Percentiles rank a stretch among this genome's conserved stretches.
Conservation (phyloP, 92 coral and sea anemone genomes). For the Plumapathes pennacea region DNA sequence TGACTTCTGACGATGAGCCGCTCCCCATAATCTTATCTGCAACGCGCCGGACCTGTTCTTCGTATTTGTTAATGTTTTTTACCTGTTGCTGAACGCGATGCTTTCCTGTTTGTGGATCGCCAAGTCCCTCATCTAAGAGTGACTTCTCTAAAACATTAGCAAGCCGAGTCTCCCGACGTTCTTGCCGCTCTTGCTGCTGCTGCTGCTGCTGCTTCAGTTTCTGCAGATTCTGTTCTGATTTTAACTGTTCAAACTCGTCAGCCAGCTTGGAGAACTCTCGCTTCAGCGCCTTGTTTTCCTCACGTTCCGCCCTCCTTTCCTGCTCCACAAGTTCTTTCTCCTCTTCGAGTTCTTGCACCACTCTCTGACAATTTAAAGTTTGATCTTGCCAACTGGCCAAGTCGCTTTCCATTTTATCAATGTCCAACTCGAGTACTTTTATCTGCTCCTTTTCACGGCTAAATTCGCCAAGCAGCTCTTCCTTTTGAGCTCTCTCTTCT, state of each 20-base stretch:
- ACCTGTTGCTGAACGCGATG: slow-evolving; percentile 19
- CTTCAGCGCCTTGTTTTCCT: slow-evolving; percentile 6
- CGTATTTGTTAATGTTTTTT: slow-evolving; percentile 71
- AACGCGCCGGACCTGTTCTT: slow-evolving; percentile 78
- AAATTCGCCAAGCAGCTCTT: slow-evolving; percentile 3
- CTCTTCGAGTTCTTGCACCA: slow-evolving; percentile 41
- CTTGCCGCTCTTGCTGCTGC: slow-evolving; percentile 8
- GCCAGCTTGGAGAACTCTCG: slow-evolving; percentile 28
- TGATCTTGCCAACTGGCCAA: slow-evolving; percentile 22
- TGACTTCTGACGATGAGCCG: slow-evolving; percentile 20
- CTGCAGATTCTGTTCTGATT: slow-evolving; percentile 21
- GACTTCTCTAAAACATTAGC: no score
- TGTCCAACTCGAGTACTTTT: slow-evolving; percentile 5
- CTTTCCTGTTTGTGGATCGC: no score
- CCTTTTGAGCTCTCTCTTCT: slow-evolving; percentile 78
- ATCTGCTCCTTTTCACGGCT: not conserved
- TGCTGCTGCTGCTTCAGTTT: slow-evolving; percentile 11
- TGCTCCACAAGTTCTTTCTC: slow-evolving; percentile 54
- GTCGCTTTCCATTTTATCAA: slow-evolving; percentile 12
- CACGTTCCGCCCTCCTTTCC: slow-evolving; percentile 44
- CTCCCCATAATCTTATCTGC: slow-evolving; percentile 68
- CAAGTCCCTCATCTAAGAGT: slow-evolving; percentile 20
- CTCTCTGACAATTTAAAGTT: slow-evolving; percentile 24
- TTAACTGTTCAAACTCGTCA: slow-evolving; percentile 33
- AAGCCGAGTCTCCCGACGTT: not conserved